These are phyloP conservation scores for Torymus tubicola DNA, from an alignment of 2,888 invertebrate species.

Conservation along the genomic window DNA sequence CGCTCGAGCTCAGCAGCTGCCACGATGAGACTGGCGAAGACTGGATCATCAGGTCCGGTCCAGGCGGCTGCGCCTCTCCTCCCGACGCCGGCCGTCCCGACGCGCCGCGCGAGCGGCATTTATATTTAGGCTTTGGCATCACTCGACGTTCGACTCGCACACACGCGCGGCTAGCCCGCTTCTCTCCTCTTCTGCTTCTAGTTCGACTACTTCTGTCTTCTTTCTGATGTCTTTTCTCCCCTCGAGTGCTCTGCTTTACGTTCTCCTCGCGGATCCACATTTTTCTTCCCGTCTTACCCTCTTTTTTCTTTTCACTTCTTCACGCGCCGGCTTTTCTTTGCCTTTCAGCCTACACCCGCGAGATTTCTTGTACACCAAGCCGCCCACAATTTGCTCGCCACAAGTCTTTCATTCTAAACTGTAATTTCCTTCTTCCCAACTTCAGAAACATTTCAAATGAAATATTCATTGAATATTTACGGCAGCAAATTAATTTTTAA, in stretches of 20 bases:
- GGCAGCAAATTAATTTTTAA: too few relatives aligned
- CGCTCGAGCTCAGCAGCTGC: constrained; percentile 42
- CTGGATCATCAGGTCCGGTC: constrained; percentile 74
- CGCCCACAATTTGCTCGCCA: not conserved
- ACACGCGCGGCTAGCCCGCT: constrained; percentile 35
- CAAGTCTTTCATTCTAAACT: constrained; percentile 30
- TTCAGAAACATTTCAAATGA: not conserved
- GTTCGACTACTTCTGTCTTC: constrained; percentile 1
- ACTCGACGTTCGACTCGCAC: constrained; percentile 71
- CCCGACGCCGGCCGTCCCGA: constrained; percentile 68
- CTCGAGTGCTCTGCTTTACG: too few relatives aligned
- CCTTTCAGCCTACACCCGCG: too few relatives aligned
- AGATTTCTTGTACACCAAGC: too few relatives aligned
- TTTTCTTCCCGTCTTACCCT: constrained; percentile 23
- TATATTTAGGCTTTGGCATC: constrained; percentile 77
- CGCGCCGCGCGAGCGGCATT: constrained; percentile 67
- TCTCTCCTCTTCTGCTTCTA: constrained; percentile 20
- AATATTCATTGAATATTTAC: not conserved
- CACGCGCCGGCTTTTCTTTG: not conserved
- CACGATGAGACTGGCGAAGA: constrained; percentile 73
- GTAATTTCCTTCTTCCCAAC: constrained; percentile 27
- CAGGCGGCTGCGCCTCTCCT: constrained; percentile 67
- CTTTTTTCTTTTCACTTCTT: not conserved
- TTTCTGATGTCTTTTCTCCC: constrained; percentile 42
- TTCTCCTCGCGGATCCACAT: too few relatives aligned